phyloP scores from a whole-genome alignment of 2,113 vertebrate genomes.

The Pleuronectes platessa region DNA sequence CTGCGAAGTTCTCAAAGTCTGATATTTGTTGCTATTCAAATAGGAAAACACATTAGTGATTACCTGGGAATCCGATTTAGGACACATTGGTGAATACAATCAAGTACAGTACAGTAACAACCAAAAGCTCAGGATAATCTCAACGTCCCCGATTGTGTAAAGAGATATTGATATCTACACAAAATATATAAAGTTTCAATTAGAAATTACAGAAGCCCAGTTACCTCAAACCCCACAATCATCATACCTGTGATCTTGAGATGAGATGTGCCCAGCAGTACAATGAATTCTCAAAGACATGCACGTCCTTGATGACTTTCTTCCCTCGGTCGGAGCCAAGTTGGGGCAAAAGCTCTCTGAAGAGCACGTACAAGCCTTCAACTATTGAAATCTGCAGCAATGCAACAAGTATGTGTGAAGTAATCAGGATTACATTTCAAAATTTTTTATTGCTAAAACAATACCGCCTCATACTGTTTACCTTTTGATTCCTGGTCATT shows the following conservation, averaged over 20 bases:
- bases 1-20: constrained; percentile 53
- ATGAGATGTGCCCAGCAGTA: constrained; percentile 74
- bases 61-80: not conserved
- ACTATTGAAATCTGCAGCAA: constrained; percentile 66
- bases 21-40: constrained; percentile 40
- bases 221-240: too few relatives aligned
- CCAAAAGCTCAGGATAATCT: not conserved
- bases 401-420: not conserved
- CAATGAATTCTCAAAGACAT: constrained; percentile 72
- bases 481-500: constrained; percentile 65
- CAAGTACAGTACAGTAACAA: not conserved
- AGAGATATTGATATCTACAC: not conserved
- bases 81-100: not conserved
- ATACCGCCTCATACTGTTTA: constrained; percentile 5
- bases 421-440: not conserved
- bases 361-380: constrained; percentile 74
- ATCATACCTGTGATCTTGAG: constrained; percentile 33
- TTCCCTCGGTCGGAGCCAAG: constrained; percentile 15
- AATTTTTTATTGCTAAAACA: not conserved
- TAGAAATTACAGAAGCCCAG: too few relatives aligned
- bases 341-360: constrained; percentile 70
- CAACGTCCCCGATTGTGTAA: not conserved
- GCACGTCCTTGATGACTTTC: constrained; percentile 48
- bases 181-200: not conserved
- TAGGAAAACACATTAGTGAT: not conserved